A percentile compares a stretch with the other conserved stretches of the same genome.
Conservation (phyloP, 2,888 invertebrate species). For the Argynnis bischoffii region DNA sequence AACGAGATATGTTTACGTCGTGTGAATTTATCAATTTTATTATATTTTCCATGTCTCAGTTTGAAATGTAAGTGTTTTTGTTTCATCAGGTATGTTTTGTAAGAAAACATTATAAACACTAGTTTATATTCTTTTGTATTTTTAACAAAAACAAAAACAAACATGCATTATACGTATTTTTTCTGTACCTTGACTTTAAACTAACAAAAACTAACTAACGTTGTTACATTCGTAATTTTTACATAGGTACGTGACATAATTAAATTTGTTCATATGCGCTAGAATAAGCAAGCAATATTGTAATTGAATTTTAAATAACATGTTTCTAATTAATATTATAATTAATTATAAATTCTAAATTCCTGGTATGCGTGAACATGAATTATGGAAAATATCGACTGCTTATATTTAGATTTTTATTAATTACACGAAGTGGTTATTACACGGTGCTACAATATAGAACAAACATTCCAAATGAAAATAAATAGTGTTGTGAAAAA, state of each 20-base stretch:
- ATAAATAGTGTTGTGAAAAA: slow-evolving; percentile 5
- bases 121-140: too few relatives aligned
- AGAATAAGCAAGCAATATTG: slow-evolving; percentile 30
- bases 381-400: slow-evolving; percentile 35
- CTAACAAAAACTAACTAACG: not conserved
- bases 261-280: slow-evolving; percentile 13
- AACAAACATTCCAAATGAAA: slow-evolving; percentile 4
- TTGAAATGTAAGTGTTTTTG: not conserved
- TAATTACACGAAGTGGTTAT: slow-evolving; percentile 9
- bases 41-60: not conserved
- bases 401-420: slow-evolving; percentile 26
- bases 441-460: slow-evolving; percentile 2
- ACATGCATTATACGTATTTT: too few relatives aligned
- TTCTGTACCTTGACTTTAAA: not conserved
- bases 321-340: slow-evolving; percentile 32
- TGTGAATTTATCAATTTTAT: slow-evolving; percentile 19
- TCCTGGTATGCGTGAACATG: slow-evolving; percentile 31
- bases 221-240: not conserved
- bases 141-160: too few relatives aligned
- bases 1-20: slow-evolving; percentile 28
- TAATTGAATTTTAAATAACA: slow-evolving; percentile 33
- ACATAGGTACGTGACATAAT: slow-evolving; percentile 1
- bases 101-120: too few relatives aligned
- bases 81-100: too few relatives aligned
- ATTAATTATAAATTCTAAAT: slow-evolving; percentile 33